Base-by-base conservation (phyloP, 2,797 vertebrate genomes). In the Merluccius polli region DNA sequence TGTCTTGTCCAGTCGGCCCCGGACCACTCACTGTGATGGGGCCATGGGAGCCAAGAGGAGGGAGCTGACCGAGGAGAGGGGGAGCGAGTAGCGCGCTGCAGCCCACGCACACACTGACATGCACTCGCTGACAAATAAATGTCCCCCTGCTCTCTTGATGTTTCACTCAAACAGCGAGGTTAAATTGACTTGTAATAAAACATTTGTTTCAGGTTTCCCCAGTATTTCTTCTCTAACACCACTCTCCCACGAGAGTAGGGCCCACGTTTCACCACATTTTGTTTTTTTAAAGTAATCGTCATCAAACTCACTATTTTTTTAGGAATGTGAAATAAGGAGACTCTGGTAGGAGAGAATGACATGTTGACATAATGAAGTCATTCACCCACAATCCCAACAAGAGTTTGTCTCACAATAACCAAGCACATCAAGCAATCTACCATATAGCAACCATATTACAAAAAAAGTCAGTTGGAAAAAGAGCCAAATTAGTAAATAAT, bases 1-100 rank as follows among this genome's bases (percentile, higher is more conserved):
- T 90, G 91, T 87, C 84, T 76, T 89, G 90, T 93, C 92, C 92
- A 93, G 91, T 90, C 90, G 87, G 90, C 93, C 85, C 83, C 85
- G 74, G 85, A 86, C 85, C 75, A 35, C 93, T 89, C 87, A 80
- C 92, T 89, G 91, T 85, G 91, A 90, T 86, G 80, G 79, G 85
- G 74, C 85, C 82, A 89, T 87, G 67, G 67, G 79, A 83, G 91
- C 93, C 92, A 93, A 92, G 81, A 91, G 86, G 87, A 84, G 77
- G 84, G 88, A 90, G 88, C 82, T 91, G 85, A 84, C 89, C 85
- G 84, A 85, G 89, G 83, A 31, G 75, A 88, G 86, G 87, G 84
- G 85, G 85, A 82, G 82, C 80, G 88, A 86, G 86, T 82, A 89
- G 79, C 87, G 88, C 87, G 10, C 10, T 82, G 75, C 78, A 85